These are phyloP conservation scores for Phoenicopterus ruber DNA, from an alignment of 2,113 vertebrate species.

Conservation along the genomic window DNA sequence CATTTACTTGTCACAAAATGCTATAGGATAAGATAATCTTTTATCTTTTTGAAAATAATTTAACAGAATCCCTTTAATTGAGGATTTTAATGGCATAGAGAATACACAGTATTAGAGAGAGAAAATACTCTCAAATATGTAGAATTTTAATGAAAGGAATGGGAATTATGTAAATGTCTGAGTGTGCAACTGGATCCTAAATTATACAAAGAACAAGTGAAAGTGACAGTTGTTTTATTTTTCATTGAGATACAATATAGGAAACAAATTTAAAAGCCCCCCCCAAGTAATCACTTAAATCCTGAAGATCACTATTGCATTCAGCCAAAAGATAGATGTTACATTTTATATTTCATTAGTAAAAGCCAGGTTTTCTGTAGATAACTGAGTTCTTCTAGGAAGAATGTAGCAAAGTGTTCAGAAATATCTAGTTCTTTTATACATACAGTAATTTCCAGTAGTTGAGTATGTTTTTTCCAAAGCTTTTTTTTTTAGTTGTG, in stretches of 20 bases:
- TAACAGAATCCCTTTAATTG: neutral
- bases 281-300: neutral
- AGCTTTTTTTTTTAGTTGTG: conserved; percentile 73
- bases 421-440: conserved; percentile 37
- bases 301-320: neutral
- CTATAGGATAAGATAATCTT: neutral
- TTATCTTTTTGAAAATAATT: neutral
- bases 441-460: conserved; percentile 55
- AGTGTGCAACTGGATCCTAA: neutral
- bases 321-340: neutral
- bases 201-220: neutral
- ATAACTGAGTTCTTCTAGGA: conserved; percentile 46
- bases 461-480: conserved; percentile 45
- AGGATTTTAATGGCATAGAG: neutral
- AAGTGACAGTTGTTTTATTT: neutral
- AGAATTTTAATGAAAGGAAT: neutral
- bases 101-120: neutral
- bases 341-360: neutral
- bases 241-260: neutral
- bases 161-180: neutral
- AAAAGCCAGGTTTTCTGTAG: neutral
- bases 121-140: neutral
- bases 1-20: neutral
- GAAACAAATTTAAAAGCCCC: neutral
- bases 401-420: conserved; percentile 48